A percentile compares a stretch with the other conserved stretches of the same genome.
These are phyloP conservation scores for Rhodophaea formosa DNA, from an alignment of 2,888 invertebrate genomes.

Conservation along the genomic window DNA sequence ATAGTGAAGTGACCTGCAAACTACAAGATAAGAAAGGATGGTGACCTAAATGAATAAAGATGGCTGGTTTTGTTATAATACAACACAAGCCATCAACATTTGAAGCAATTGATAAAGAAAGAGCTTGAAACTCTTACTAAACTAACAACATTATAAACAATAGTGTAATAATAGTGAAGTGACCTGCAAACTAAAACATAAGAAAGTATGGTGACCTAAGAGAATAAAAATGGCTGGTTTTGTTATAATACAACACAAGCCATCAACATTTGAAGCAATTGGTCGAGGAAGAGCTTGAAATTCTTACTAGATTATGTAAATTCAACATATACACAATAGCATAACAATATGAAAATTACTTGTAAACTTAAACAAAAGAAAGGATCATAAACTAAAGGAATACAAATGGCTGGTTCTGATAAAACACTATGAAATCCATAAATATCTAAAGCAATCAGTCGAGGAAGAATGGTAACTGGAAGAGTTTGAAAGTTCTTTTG, in stretches of 20 bases:
- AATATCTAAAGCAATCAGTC: conserved; percentile 50
- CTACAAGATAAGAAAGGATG: conserved; percentile 41
- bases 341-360: not conserved
- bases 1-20: conserved; percentile 15
- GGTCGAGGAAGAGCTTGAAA: conserved; percentile 30
- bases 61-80: conserved; percentile 63
- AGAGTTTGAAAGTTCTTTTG: no score
- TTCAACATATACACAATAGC: not conserved
- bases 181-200: no score
- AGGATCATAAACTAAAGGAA: conserved; percentile 50
- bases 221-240: conserved; percentile 68
- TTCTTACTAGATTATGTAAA: conserved; percentile 9
- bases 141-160: not conserved
- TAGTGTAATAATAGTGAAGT: not conserved
- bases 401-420: conserved; percentile 66
- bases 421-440: conserved; percentile 63
- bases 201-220: conserved; percentile 36
- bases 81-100: conserved; percentile 65
- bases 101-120: conserved; percentile 37
- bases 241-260: conserved; percentile 61
- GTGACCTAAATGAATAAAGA: conserved; percentile 64
- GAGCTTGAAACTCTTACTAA: conserved; percentile 27
- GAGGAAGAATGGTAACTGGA: conserved; percentile 7
- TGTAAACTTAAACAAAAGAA: not conserved
- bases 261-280: conserved; percentile 58